Conservation (phyloP, 2,113 vertebrate species). For the Cnemophilus loriae region DNA sequence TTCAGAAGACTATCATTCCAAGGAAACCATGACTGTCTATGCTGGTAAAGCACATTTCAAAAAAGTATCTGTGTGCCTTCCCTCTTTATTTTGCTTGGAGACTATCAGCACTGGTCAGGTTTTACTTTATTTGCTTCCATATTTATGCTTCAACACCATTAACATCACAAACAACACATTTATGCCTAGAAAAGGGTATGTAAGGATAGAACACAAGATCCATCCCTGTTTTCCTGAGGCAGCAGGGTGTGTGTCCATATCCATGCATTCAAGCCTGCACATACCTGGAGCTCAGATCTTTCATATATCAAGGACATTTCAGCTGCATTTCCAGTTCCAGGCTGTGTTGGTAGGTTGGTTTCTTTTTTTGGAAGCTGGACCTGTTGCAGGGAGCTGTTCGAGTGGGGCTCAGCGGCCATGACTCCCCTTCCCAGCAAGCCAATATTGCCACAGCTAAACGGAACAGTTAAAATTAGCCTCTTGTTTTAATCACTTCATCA, state of each 20-base stretch:
- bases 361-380: background rate
- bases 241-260: background rate
- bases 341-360: background rate
- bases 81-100: background rate
- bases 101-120: background rate
- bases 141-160: background rate
- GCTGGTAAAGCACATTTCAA: background rate
- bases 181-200: background rate
- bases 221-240: background rate
- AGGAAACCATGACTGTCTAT: background rate
- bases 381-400: background rate
- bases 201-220: background rate
- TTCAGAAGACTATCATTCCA: background rate
- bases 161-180: background rate
- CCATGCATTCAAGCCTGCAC: background rate
- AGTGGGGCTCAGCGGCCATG: background rate
- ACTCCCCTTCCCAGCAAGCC: background rate
- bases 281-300: background rate
- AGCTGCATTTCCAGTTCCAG: background rate
- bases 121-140: background rate
- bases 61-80: background rate
- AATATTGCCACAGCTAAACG: background rate
- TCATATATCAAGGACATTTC: accelerated
- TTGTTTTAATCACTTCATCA: background rate
- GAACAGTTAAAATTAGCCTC: background rate